Conservation (phyloP, 2,113 vertebrate species). For the Macrotus californicus region DNA sequence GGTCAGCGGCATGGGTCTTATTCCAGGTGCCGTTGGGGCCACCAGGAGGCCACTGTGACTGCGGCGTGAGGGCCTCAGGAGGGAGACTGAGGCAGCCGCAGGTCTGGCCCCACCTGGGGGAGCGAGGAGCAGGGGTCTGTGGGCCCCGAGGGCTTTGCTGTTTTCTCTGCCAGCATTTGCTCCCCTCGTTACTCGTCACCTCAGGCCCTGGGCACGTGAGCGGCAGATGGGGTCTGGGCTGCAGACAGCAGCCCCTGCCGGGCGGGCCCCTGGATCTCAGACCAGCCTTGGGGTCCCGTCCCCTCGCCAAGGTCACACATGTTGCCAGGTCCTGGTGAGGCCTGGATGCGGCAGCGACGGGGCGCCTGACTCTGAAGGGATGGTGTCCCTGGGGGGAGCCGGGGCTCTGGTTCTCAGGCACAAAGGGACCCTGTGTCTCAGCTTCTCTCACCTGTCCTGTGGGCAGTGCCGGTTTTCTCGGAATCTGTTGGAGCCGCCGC, state of each 20-base stretch:
- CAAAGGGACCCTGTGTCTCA: background rate
- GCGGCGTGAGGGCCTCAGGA: background rate
- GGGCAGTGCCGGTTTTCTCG: accelerated
- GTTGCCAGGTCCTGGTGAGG: accelerated
- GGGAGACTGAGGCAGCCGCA: background rate
- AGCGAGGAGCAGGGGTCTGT: accelerated
- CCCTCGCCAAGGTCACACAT: accelerated
- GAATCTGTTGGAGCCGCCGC: background rate
- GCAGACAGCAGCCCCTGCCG: accelerated
- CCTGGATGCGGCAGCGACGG: background rate
- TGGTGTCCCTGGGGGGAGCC: accelerated
- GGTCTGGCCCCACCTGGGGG: background rate
- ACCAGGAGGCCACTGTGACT: background rate
- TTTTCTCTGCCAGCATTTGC: background rate
- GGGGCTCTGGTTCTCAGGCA: accelerated
- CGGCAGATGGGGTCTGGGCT: accelerated
- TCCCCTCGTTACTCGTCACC: accelerated
- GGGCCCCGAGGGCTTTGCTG: accelerated
- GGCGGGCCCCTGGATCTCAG: background rate
- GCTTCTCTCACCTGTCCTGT: accelerated
- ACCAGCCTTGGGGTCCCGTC: accelerated
- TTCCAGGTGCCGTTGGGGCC: background rate
- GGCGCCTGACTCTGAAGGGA: background rate
- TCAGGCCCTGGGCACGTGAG: background rate
- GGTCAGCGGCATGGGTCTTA: accelerated